Evolutionary conservation across 2,113 vertebrate genomes (phyloP).

Genomic region (Siphamia tubifer): DNA sequence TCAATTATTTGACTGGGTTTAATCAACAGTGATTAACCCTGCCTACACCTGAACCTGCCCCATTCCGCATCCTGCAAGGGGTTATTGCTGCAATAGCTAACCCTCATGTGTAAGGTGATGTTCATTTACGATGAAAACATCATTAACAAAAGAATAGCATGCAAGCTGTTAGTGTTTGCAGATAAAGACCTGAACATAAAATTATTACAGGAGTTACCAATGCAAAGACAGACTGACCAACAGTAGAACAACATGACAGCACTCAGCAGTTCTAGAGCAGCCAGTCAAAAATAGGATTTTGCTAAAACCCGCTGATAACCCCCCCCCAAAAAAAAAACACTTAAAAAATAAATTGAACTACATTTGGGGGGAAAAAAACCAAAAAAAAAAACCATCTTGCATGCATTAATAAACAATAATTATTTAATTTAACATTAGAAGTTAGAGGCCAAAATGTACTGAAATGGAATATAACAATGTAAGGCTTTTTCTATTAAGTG

Average conservation of each 20-base stretch:
- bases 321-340: too few relatives aligned
- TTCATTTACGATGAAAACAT: background rate
- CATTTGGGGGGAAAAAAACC: background rate
- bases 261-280: background rate
- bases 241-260: background rate
- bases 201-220: background rate
- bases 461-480: background rate
- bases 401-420: too few relatives aligned
- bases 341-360: too few relatives aligned
- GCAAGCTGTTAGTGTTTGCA: background rate
- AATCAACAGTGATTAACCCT: too few relatives aligned
- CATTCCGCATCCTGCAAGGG: too few relatives aligned
- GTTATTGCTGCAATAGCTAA: too few relatives aligned
- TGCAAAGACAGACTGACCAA: constrained; percentile 3
- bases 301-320: background rate
- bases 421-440: too few relatives aligned
- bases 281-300: background rate
- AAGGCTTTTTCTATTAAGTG: background rate
- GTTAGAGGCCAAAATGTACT: background rate
- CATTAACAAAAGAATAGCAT: background rate
- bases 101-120: too few relatives aligned
- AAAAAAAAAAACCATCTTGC: background rate
- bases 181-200: background rate
- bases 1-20: too few relatives aligned
- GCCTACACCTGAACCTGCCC: too few relatives aligned